Base-by-base conservation (phyloP, 2,797 vertebrate species). In the Cuculus canorus region DNA sequence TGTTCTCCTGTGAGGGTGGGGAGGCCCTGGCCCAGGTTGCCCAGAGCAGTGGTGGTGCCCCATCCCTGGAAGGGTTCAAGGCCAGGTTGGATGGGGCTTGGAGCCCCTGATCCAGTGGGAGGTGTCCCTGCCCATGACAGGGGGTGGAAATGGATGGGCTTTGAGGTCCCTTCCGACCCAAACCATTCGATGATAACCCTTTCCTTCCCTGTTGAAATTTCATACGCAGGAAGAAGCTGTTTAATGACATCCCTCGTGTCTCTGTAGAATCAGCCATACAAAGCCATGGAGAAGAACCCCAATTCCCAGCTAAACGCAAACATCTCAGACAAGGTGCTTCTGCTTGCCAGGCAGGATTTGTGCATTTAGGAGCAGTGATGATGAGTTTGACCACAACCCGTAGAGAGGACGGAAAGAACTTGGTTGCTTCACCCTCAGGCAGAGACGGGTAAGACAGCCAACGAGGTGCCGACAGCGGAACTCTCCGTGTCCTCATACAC, bases 391-490 rank as follows among this genome's bases (percentile, higher is more conserved):
- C 18, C 27, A 7, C 30, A 27, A 6, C 9, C 15, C 28, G 1
- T 0, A 3, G 43, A 27, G 39, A 66, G 17, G 39, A 57, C 32
- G 41, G 37, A 1, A 24, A 28, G 3, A 7, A 35, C 30, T 4
- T 21, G 0, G 5, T 12, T 4, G 47, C 53, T 47, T 59, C 88
- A 6, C 24, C 66, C 15, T 43, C 2, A 3, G 7, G 3, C 11
- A 3, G 53, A 12, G 17, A 2, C 11, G 64, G 23, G 8, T 13
- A 5, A 27, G 32, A 24, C 5, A 17, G 33, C 23, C 0, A 2
- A 22, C 0, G 17, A 50, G 5, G 39, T 39, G 59, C 56, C 9
- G 21, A 1, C 0, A 1, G 30, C 2, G 1, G 10, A 72, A 28
- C 4, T 32, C 41, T 35, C 45, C 30, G 71, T 13, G 13, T n/a